Evolutionary conservation across 2,888 invertebrate species (phyloP), one percentile per base, ranked within the genome.

Genomic region (Hydraecia micacea): DNA sequence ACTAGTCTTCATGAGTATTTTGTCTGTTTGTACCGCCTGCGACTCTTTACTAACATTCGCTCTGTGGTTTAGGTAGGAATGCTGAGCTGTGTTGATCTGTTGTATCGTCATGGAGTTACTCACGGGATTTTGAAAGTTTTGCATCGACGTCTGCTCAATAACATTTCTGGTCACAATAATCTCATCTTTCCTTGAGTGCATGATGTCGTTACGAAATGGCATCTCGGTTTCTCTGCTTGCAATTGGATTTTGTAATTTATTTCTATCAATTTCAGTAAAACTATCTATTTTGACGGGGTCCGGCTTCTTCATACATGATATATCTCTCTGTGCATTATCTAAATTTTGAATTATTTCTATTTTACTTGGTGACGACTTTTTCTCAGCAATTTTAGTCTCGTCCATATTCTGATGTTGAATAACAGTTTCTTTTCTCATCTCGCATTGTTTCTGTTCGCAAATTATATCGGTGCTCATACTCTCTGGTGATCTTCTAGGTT

Each of bases 71-170:
- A 96, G 91, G 85, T 92, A 96, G 1, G 95, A 92, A 86, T 95
- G 93, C 71, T 96, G 96, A 36, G 94, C 92, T 0, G 95, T 89
- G 82, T 96, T 96, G 63, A 96, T 94, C 66, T 96, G 95, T 74
- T 96, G 96, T 86, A 97, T 95, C 15, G 96, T 95, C 95, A 97
- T 96, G 0, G 96, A 95, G 80, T 95, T 96, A 46, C 92, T 92
- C 36, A 96, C 94, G 5, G 95, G 92, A 60, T 92, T 93, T 81
- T 94, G 95, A 88, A 94, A 96, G 65, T 91, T 93, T 36, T 94
- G 95, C 87, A 96, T 90, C 18, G 93, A 92, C n/a, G 92, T 91
- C 2, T 94, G 92, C 69, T 97, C 96, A 28, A 95, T 93, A 13
- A 95, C 89, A 87, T 93, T 96, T 81, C 96, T 94, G 15, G 95